Conservation (phyloP, 1,140 invertebrate genomes). For the Cherax destructor region DNA sequence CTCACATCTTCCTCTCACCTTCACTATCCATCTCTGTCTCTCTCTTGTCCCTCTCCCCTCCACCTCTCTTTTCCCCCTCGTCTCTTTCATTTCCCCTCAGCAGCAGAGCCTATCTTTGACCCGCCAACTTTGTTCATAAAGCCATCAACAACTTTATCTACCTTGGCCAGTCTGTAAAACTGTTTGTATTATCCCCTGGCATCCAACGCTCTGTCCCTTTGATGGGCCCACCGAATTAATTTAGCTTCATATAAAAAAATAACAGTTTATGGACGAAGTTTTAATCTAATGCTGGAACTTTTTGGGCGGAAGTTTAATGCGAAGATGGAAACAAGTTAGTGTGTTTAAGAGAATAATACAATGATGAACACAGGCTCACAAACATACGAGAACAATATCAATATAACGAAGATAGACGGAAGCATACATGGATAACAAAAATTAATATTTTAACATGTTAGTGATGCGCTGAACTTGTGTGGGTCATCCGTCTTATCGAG, state of each 20-base stretch:
- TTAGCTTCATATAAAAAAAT: conserved; percentile 40
- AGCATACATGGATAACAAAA: too few relatives aligned
- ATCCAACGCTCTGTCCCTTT: conserved; percentile 17
- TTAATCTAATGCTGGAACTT: conserved; percentile 24
- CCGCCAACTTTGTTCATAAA: conserved; percentile 54
- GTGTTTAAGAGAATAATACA: background rate
- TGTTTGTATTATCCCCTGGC: conserved; percentile 32
- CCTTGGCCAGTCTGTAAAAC: conserved; percentile 33
- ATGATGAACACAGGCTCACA: too few relatives aligned
- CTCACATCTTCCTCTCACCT: background rate
- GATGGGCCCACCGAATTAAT: conserved; percentile 29
- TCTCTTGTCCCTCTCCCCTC: background rate
- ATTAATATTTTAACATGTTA: too few relatives aligned
- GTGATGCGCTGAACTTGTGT: too few relatives aligned
- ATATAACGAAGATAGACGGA: too few relatives aligned
- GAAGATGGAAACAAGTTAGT: background rate
- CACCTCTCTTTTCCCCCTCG: background rate
- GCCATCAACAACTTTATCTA: conserved; percentile 51
- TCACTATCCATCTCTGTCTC: background rate
- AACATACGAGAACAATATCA: too few relatives aligned
- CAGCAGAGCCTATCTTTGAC: background rate
- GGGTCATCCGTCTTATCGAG: too few relatives aligned
- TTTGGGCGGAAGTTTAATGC: background rate
- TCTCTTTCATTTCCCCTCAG: background rate
- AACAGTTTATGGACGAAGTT: conserved; percentile 36